phyloP scores from a whole-genome alignment of 2,888 invertebrate genomes.

The Drosophila nigricruria region DNA sequence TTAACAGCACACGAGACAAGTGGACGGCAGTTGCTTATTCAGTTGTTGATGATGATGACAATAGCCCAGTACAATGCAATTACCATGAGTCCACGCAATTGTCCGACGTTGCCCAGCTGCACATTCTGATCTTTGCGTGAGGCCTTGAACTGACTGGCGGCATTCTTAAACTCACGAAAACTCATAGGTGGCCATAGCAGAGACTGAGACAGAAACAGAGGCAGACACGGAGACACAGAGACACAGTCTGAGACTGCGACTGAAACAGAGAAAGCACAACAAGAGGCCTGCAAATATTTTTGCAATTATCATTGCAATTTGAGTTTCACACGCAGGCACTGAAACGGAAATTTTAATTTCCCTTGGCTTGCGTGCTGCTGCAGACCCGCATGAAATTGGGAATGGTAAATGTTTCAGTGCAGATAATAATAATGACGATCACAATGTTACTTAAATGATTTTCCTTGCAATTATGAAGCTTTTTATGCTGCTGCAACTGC shows the following conservation, averaged over 20 bases:
- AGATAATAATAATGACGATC: slow-evolving; percentile 29
- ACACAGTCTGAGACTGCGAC: slow-evolving; percentile 6
- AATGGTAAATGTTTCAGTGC: slow-evolving; percentile 32
- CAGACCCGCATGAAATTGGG: slow-evolving; percentile 39
- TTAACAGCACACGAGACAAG: slow-evolving; percentile 56
- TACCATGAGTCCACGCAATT: slow-evolving; percentile 27
- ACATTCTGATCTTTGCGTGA: slow-evolving; percentile 41
- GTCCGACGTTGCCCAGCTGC: slow-evolving; percentile 31
- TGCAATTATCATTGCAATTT: slow-evolving; percentile 70
- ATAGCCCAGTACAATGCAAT: slow-evolving; percentile 58
- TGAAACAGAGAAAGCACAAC: slow-evolving; percentile 40
- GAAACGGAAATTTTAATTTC: slow-evolving; percentile 72
- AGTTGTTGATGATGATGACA: slow-evolving; percentile 50
- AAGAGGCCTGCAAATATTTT: slow-evolving; percentile 40
- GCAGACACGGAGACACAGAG: slow-evolving; percentile 2
- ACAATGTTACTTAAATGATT: slow-evolving; percentile 20
- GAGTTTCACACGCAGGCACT: slow-evolving; percentile 48
- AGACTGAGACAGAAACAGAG: slow-evolving; percentile 6
- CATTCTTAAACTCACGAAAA: slow-evolving; percentile 12
- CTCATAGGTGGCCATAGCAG: slow-evolving; percentile 36
- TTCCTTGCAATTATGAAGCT: slow-evolving; percentile 29
- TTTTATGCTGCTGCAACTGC: slow-evolving; percentile 19
- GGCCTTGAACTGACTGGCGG: slow-evolving; percentile 22
- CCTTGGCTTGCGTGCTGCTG: slow-evolving; percentile 54
- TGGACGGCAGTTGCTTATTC: slow-evolving; percentile 46